These are phyloP conservation scores for Zaprionus ghesquierei DNA, from an alignment of 1,140 invertebrate species.

Conservation along the genomic window DNA sequence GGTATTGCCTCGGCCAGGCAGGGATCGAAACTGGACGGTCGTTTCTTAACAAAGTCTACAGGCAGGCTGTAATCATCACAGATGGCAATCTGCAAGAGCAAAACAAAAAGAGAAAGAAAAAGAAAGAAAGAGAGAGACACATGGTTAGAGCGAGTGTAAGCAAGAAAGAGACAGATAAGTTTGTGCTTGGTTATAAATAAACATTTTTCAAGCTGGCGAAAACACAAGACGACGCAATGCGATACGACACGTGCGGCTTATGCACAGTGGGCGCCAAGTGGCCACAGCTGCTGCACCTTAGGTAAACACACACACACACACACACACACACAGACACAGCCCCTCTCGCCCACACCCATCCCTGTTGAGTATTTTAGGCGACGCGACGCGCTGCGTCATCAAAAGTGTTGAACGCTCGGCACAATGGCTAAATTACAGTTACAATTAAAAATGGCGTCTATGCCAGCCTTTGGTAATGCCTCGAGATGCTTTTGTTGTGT, in stretches of 20 bases:
- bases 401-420: conserved; percentile 62
- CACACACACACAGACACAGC: background rate
- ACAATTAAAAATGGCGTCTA: conserved; percentile 79
- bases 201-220: conserved; percentile 31
- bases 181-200: conserved; percentile 47
- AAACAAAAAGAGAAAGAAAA: background rate
- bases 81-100: conserved; percentile 87
- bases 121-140: background rate
- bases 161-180: conserved; percentile 4
- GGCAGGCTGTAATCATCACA: conserved; percentile 92
- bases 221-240: conserved; percentile 27
- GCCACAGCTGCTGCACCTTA: conserved; percentile 16
- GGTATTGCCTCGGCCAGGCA: conserved; percentile 84
- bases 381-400: conserved; percentile 60
- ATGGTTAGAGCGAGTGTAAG: background rate
- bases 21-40: conserved; percentile 85
- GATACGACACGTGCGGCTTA: conserved; percentile 34
- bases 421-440: conserved; percentile 80
- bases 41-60: conserved; percentile 89
- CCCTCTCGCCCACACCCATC: too few species aligned
- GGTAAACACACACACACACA: background rate
- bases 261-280: conserved; percentile 2
- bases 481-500: conserved; percentile 52
- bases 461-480: conserved; percentile 34
- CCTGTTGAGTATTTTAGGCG: conserved; percentile 5